Evolutionary conservation across 2,888 invertebrate genomes (phyloP), one percentile per base, ranked within the genome.

Genomic region (Dynastes tityus): DNA sequence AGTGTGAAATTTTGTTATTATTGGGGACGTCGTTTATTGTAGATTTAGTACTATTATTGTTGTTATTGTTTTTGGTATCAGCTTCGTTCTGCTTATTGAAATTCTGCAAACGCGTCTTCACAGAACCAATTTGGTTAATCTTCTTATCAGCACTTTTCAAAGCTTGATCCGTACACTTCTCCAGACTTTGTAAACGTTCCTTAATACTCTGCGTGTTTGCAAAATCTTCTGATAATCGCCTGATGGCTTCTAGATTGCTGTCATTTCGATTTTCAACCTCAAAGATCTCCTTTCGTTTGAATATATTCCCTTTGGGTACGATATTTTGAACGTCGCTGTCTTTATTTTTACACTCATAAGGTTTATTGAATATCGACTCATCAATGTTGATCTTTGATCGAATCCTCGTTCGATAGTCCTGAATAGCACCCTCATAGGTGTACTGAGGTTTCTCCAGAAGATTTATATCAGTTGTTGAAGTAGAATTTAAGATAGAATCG

Each of bases 341-440:
- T 84, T 87, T 86, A 78, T 85, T 85, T 29, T 81, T 76, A 78
- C 85, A 85, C 78, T 83, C 81, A 45, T 80, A 83, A 16, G 82
- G 67, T 68, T 81, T 82, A 45, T 84, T 84, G 65, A 88, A 87
- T 78, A 86, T 83, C 1, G 86, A 85, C 64, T 88, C 87, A 78
- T 87, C 87, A 29, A 88, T 83, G 70, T 87, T 86, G 49, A 88
- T 88, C 82, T 87, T 88, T 16, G 85, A 85, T 84, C 94, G 92
- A 67, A 94, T 95, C 83, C 95, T 91, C 74, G 95, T 94, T 84
- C 96, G 94, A 88, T 96, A 96, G 83, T 95, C 94, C 86, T 96
- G 94, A 83, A 96, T 96, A 84, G 96, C 96, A 84, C 95, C 94
- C 88, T 96, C 96, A 87, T 96, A 96, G 0, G 96, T 96, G 88